phyloP scores from a whole-genome alignment of 92 coral and sea anemone genomes.

The Pocillopora meandrina region DNA sequence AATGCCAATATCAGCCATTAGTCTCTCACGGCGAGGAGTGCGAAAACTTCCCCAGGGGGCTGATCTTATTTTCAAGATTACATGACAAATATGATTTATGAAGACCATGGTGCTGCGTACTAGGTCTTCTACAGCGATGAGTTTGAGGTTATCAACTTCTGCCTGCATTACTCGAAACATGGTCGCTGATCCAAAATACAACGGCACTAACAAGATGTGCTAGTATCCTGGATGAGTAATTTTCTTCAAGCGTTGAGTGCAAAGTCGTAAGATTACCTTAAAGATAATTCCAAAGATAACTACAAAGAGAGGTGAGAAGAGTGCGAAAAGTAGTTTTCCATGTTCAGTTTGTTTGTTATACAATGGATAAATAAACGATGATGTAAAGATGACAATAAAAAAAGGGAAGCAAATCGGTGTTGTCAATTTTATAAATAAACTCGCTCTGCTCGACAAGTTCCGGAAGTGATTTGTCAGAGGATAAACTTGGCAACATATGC shows the following conservation, averaged over 20 bases:
- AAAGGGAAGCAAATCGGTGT: not conserved
- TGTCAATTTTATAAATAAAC: not conserved
- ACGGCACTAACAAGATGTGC: too few relatives aligned
- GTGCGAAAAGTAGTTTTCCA: too few relatives aligned
- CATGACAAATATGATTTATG: slow-evolving; percentile 3
- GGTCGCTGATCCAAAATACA: too few relatives aligned
- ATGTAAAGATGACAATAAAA: not conserved
- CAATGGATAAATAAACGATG: not conserved
- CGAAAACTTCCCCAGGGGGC: not conserved
- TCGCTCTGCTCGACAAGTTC: not conserved
- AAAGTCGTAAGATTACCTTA: too few relatives aligned
- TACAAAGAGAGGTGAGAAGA: too few relatives aligned
- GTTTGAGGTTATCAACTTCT: not conserved
- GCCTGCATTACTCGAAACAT: too few relatives aligned
- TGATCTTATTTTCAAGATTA: not conserved
- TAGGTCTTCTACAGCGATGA: not conserved
- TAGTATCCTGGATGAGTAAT: too few relatives aligned
- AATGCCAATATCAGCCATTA: slow-evolving; percentile 43
- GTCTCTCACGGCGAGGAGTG: slow-evolving; percentile 38
- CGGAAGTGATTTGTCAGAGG: not conserved
- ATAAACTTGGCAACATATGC: not conserved
- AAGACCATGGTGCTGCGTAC: not conserved
- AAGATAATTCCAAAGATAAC: too few relatives aligned
- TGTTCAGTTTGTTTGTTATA: too few relatives aligned
- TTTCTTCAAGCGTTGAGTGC: too few relatives aligned